Base-by-base conservation (phyloP, 2,888 invertebrate genomes). In the Scaeva pyrastri region DNA sequence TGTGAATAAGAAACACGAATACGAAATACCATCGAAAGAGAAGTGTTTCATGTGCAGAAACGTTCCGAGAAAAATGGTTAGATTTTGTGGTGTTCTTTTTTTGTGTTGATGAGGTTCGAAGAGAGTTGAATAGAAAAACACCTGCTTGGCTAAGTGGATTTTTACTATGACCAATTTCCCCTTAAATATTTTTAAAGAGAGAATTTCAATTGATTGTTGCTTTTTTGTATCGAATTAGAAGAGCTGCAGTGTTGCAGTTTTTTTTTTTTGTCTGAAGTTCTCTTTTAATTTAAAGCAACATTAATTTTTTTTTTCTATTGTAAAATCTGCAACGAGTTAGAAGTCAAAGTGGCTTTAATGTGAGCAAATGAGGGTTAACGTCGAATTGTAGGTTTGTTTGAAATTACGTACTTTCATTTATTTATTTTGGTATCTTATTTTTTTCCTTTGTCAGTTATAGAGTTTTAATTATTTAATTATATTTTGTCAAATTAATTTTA, bases 91-190 rank as follows among this genome's bases (percentile, higher is more conserved):
- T 23, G 0, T 52, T 23, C 7, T 52, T 52, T 10, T 23, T 52
- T 23, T 8, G 8, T 8, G 26, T 52, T 14, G 12, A 12, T 23
- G 5, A 52, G 10, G 10, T 55, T 31, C n/a, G 31, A 55, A 55
- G 31, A 55, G 56, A 31, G 26, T 55, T 31, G n/a, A n/a, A 14
- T 5, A 43, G n/a, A 14, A 19, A 78, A 78, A 78, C 83, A 83
- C 83, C 78, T 78, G 73, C 68, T 68, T 23, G 56, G 5, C 16
- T 55, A 10, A 31, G 11, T 55, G 55, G 71, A 48, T 48, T 66
- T 45, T 72, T 48, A 11, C n/a, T 16, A 36, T 19, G 16, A 56
- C 16, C 11, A 56, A 31, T 11, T 56, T 56, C 56, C 31, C 56
- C 31, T 16, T n/a, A n/a, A n/a, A n/a, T n/a, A n/a, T 36, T 36